These are phyloP conservation scores for Bimastos eiseni DNA, from an alignment of 2,888 invertebrate genomes.

Conservation along the genomic window DNA sequence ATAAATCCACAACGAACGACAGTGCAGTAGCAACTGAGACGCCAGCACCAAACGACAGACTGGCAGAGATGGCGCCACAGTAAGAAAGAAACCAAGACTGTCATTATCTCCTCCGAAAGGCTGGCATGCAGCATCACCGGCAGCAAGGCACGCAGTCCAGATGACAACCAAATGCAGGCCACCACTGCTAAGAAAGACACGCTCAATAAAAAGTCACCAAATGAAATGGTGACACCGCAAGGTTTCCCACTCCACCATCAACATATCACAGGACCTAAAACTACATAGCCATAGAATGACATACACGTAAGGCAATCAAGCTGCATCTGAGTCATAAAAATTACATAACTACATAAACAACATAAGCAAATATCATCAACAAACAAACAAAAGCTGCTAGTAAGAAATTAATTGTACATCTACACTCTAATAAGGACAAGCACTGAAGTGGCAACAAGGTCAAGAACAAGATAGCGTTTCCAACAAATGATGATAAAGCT, in stretches of 20 bases:
- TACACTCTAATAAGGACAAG: neutral
- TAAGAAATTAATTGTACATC: neutral
- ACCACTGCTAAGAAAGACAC: neutral
- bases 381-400: neutral
- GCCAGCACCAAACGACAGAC: neutral
- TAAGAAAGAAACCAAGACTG: constrained; percentile 7
- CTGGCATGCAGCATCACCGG: constrained; percentile 1
- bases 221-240: neutral
- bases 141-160: neutral
- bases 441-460: neutral
- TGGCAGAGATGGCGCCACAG: constrained; percentile 6
- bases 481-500: neutral
- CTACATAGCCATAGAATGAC: no score
- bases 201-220: constrained; percentile 5
- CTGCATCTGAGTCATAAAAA: neutral
- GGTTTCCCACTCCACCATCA: neutral
- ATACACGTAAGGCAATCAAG: neutral
- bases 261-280: neutral
- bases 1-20: neutral
- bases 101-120: neutral
- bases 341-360: neutral
- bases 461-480: neutral
- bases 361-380: neutral
- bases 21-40: neutral
- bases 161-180: constrained; percentile 1